phyloP scores from a whole-genome alignment of 2,113 vertebrate genomes.

The Actenoides lindsayi region DNA sequence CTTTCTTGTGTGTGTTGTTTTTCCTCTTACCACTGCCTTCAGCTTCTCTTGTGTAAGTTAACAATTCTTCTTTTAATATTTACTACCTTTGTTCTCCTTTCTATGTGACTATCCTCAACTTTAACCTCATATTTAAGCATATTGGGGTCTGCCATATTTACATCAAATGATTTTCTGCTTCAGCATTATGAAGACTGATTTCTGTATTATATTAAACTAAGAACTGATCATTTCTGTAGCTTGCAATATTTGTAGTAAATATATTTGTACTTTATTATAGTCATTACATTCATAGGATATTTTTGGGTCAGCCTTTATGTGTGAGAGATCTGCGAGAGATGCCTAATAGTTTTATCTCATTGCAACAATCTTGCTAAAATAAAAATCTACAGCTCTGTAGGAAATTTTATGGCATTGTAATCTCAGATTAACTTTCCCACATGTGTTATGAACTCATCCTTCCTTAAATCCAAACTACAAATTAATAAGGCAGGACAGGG shows the following conservation, averaged over 20 bases:
- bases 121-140: constrained; percentile 7
- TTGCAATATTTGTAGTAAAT: background rate
- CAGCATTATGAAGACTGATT: background rate
- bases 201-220: background rate
- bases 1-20: background rate
- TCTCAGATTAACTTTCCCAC: background rate
- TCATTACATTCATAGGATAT: background rate
- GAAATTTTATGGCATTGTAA: background rate
- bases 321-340: background rate
- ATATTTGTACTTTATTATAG: background rate
- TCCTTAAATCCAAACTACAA: background rate
- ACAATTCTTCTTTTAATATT: background rate
- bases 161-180: background rate
- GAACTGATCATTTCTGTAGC: background rate
- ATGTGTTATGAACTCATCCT: background rate
- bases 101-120: background rate
- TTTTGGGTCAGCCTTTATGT: background rate
- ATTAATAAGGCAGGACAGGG: background rate
- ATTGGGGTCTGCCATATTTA: background rate
- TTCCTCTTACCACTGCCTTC: background rate
- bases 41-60: background rate
- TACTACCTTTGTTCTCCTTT: background rate
- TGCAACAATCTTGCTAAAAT: background rate
- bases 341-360: background rate
- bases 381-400: background rate